These are phyloP conservation scores for Ophiodon elongatus DNA, from an alignment of 2,113 vertebrate species.

Conservation along the genomic window DNA sequence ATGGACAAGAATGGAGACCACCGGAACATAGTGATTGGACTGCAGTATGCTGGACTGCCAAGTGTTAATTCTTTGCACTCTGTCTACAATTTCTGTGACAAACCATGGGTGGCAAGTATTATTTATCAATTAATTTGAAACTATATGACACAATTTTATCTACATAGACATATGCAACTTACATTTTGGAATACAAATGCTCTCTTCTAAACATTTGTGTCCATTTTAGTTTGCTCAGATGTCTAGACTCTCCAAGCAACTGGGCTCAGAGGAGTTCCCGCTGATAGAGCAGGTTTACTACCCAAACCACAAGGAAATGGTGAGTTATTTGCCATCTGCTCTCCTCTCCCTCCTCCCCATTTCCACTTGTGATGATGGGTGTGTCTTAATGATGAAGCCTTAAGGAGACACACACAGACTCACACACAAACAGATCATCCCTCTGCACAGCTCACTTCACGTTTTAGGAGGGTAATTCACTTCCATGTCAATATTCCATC, in stretches of 20 bases:
- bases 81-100: constrained; percentile 95
- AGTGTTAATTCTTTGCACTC: constrained; percentile 92
- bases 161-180: neutral
- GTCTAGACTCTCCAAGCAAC: constrained; percentile 89
- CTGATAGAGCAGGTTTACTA: constrained; percentile 94
- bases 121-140: neutral
- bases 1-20: constrained; percentile 94
- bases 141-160: neutral
- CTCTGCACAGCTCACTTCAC: constrained; percentile 4
- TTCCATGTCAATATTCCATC: constrained; percentile 59
- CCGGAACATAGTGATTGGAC: constrained; percentile 91
- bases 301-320: constrained; percentile 95
- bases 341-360: constrained; percentile 4
- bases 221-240: constrained; percentile 90
- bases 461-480: constrained; percentile 34
- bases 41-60: constrained; percentile 92
- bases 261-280: constrained; percentile 91
- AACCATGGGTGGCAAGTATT: constrained; percentile 92
- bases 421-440: neutral
- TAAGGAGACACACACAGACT: constrained; percentile 17
- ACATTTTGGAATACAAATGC: neutral
- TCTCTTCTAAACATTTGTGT: constrained; percentile 2
- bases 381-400: constrained; percentile 17
- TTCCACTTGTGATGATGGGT: constrained; percentile 18
- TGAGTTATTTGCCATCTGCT: constrained; percentile 79